Evolutionary conservation across 64 coral and sea anemone genomes (phyloP).

Genomic region (Stichodactyla mertensii): DNA sequence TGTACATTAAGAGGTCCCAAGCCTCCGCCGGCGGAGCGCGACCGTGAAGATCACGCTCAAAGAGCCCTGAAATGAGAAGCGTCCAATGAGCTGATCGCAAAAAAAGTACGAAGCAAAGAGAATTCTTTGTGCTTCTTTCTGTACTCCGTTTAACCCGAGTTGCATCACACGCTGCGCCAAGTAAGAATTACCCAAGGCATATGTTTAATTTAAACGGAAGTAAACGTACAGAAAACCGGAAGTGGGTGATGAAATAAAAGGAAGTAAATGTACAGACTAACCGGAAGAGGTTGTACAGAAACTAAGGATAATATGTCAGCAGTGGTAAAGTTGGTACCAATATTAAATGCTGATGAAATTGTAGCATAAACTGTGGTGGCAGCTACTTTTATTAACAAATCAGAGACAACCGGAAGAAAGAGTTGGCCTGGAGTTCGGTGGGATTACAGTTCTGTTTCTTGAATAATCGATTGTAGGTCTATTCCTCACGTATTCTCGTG

Average conservation of each 20-base stretch:
- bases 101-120: neutral
- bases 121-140: neutral
- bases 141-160: neutral
- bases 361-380: neutral
- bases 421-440: neutral
- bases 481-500: no score
- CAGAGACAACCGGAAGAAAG: neutral
- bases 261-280: neutral
- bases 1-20: constrained; percentile 96
- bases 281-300: neutral
- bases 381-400: neutral
- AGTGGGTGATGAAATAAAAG: neutral
- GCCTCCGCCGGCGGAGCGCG: constrained; percentile 62
- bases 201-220: neutral
- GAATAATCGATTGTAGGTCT: no score
- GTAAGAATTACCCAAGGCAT: neutral
- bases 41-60: constrained; percentile 16
- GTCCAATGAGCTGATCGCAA: neutral
- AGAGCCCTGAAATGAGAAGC: neutral
- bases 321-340: neutral
- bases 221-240: neutral
- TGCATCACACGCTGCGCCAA: neutral
- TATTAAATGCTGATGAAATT: neutral
- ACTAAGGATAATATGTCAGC: neutral
- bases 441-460: no score